Percentiles rank a stretch among this genome's conserved stretches.
Evolutionary conservation across 2,888 invertebrate species (phyloP).

Genomic region (Blomia tropicalis): DNA sequence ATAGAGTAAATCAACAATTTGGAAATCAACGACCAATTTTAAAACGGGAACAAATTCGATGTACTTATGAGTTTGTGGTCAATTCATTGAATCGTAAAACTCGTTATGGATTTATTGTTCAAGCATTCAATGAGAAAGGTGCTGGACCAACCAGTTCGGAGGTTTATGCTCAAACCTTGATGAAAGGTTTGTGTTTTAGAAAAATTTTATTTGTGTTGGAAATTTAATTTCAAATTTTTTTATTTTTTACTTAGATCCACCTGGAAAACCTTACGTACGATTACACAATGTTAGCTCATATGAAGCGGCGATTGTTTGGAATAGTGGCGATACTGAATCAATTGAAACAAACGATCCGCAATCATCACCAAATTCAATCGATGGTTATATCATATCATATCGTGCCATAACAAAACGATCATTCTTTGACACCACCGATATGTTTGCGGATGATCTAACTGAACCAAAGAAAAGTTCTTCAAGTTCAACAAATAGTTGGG

Average conservation of each 20-base stretch:
- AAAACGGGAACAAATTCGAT: constrained; percentile 2
- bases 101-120: constrained; percentile 27
- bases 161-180: constrained; percentile 26
- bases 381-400: constrained; percentile 10
- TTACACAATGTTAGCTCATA: constrained; percentile 7
- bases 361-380: background rate
- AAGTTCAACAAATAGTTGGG: constrained; percentile 13
- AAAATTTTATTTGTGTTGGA: background rate
- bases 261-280: background rate
- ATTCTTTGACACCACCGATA: background rate
- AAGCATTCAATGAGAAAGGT: constrained; percentile 29
- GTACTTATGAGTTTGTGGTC: constrained; percentile 19
- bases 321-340: background rate
- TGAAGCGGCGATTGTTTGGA: constrained; percentile 10
- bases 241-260: background rate
- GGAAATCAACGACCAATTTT: background rate
- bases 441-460: background rate
- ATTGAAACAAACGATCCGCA: background rate
- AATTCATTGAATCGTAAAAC: constrained; percentile 13
- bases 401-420: constrained; percentile 9
- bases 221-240: background rate
- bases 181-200: constrained; percentile 16
- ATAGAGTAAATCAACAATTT: background rate
- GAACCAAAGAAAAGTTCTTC: constrained; percentile 4
- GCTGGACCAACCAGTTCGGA: constrained; percentile 30